Base-by-base conservation (phyloP, 2,888 invertebrate species). In the Tromatobia lineatoria region DNA sequence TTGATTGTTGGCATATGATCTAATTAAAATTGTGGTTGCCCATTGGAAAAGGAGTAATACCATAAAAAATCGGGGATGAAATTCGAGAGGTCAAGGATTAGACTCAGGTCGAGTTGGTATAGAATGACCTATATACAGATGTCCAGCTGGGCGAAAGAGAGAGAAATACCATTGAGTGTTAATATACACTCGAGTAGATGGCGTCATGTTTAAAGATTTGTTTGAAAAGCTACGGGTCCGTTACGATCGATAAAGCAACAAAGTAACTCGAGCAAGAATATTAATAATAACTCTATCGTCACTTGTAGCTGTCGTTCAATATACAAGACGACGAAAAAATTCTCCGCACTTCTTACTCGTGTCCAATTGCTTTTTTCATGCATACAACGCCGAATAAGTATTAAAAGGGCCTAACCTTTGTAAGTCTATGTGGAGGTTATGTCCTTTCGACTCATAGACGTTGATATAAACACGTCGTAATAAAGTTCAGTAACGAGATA, bases 401-500 rank as follows among this genome's bases (percentile, higher is more conserved):
- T 59, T 13, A 29, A 29, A n/a, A 59, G 29, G 59, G 29, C 59
- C 2, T 59, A 59, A 59, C 15, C 29, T 29, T 25, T 8, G 15
- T 6, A 8, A 59, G 13, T 13, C 6, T 29, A 7, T 29, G 1
- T 15, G 3, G 59, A 29, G 6, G 7, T 59, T 29, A 29, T 6
- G 54, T 15, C 59, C 59, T 29, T 59, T 29, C 29, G 15, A n/a
- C 29, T n/a, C 59, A 2, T 18, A 59, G 59, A 0, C 29, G 57
- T 23, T 7, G 13, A 7, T 13, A 15, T 25, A 25, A 13, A 59
- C 15, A 15, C 1, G 25, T 59, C 29, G 38, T 54, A 29, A 23
- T 59, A 61, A 69, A 80, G 67, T 29, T 34, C 61, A n/a, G 80
- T 74, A 74, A 80, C 50, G 69, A 80, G 74, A 69, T 13, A 69